Conservation (phyloP, 1,140 invertebrate species). For the Leptonema lineaticorne region DNA sequence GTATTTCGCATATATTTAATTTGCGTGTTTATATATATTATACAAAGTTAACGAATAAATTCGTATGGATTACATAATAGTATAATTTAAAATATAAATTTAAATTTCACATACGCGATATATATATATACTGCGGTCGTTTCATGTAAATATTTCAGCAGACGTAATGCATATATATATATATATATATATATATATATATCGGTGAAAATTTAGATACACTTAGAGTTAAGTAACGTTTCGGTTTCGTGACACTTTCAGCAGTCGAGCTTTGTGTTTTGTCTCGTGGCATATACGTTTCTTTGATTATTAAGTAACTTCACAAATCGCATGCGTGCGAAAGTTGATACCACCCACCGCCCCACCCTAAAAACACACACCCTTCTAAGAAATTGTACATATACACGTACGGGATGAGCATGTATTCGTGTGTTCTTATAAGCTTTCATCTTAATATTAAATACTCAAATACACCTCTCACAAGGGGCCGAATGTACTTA, state of each 20-base stretch:
- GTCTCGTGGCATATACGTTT: neutral
- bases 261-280: neutral
- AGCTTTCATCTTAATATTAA: conserved; percentile 18
- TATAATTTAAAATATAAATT: too few relatives aligned
- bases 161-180: neutral
- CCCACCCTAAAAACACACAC: too few relatives aligned
- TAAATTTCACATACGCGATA: too few relatives aligned
- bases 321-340: conserved; percentile 4
- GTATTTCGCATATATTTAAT: too few relatives aligned
- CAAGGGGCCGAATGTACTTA: conserved; percentile 23
- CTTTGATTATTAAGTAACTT: conserved; percentile 4
- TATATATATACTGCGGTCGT: too few relatives aligned
- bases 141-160: neutral
- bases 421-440: neutral
- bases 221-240: too few relatives aligned
- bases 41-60: too few relatives aligned
- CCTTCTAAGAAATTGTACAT: too few relatives aligned
- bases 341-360: neutral
- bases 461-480: conserved; percentile 16
- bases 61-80: too few relatives aligned
- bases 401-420: too few relatives aligned
- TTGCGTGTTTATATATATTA: too few relatives aligned
- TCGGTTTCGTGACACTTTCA: neutral
- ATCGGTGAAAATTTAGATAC: neutral
- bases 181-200: neutral